phyloP scores from a whole-genome alignment of 2,797 vertebrate genomes.

The Alfaro cultratus region DNA sequence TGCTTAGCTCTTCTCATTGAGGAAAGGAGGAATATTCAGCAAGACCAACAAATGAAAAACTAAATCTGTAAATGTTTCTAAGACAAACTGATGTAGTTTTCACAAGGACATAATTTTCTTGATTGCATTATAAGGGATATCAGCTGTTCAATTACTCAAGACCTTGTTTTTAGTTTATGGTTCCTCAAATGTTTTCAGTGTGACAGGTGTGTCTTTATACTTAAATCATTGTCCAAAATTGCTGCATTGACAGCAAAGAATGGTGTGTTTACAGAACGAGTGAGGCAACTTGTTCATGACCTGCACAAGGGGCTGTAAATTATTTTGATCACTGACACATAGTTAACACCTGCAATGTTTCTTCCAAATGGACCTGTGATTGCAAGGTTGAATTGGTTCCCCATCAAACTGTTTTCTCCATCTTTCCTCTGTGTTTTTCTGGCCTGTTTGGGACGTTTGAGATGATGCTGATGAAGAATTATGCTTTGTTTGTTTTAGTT shows the following conservation, averaged over 20 bases:
- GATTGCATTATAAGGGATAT: not conserved
- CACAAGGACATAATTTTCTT: not conserved
- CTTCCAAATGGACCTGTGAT: conserved; percentile 17
- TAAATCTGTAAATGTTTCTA: not conserved
- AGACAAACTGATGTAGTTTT: not conserved
- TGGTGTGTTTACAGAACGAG: conserved; percentile 57
- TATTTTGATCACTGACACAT: conserved; percentile 51
- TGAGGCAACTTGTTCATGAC: conserved; percentile 58
- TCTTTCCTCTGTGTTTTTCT: conserved; percentile 14
- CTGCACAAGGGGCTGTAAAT: conserved; percentile 61
- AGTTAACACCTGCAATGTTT: conserved; percentile 49
- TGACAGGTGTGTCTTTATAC: not conserved
- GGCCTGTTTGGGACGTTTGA: conserved; percentile 54
- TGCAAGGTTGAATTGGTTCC: conserved; percentile 17
- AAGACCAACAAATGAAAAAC: not conserved
- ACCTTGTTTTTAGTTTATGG: not conserved
- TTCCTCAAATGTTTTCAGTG: not conserved
- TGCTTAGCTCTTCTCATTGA: not conserved
- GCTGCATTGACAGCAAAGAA: conserved; percentile 34
- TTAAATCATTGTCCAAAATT: conserved; percentile 3
- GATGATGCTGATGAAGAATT: conserved; percentile 78
- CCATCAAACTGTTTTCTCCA: conserved; percentile 4
- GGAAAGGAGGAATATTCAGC: not conserved
- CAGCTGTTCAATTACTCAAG: not conserved
- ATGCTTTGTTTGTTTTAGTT: conserved; percentile 85